These are phyloP conservation scores for Mormyrops attenuatus DNA, from an alignment of 2,797 vertebrate genomes.

Conservation along the genomic window DNA sequence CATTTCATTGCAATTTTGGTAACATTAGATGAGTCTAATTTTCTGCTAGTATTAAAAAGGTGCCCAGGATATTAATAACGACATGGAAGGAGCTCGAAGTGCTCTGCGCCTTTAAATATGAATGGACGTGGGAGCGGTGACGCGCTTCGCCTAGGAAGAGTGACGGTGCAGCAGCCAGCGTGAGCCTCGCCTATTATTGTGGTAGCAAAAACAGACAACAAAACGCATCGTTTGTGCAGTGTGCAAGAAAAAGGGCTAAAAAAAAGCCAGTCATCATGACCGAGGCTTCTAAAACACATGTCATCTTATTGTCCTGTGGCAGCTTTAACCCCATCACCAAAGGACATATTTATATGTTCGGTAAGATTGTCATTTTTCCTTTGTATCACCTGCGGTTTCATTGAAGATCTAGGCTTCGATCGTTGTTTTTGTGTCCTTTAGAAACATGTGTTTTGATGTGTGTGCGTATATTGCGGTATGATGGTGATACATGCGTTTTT, in stretches of 20 bases:
- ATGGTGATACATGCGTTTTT: background rate
- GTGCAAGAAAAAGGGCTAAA: background rate
- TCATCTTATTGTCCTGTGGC: slow-evolving; percentile 90
- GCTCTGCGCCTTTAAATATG: slow-evolving; percentile 38
- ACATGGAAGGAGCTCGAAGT: background rate
- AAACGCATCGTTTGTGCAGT: slow-evolving; percentile 24
- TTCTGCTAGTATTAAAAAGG: background rate
- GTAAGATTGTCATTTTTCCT: slow-evolving; percentile 60
- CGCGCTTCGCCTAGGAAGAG: slow-evolving; percentile 33
- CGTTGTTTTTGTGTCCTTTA: background rate
- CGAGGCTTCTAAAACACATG: slow-evolving; percentile 84
- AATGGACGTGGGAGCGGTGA: slow-evolving; percentile 24
- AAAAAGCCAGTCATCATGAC: slow-evolving; percentile 65
- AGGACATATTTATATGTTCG: slow-evolving; percentile 97
- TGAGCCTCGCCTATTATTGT: slow-evolving; percentile 47
- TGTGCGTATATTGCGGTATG: background rate
- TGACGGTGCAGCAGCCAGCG: slow-evolving; percentile 40
- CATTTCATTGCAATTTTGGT: background rate
- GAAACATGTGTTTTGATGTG: background rate
- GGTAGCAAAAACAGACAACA: slow-evolving; percentile 31
- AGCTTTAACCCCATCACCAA: slow-evolving; percentile 97
- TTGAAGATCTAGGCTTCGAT: slow-evolving; percentile 20
- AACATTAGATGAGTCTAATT: background rate
- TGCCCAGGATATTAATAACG: background rate
- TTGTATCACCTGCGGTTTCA: slow-evolving; percentile 5